Percentiles rank a stretch among this genome's conserved stretches.
Evolutionary conservation across 30 jellyfish, hydroid and myxozoan genomes (phyloP).

Genomic region (Aurelia sp.): DNA sequence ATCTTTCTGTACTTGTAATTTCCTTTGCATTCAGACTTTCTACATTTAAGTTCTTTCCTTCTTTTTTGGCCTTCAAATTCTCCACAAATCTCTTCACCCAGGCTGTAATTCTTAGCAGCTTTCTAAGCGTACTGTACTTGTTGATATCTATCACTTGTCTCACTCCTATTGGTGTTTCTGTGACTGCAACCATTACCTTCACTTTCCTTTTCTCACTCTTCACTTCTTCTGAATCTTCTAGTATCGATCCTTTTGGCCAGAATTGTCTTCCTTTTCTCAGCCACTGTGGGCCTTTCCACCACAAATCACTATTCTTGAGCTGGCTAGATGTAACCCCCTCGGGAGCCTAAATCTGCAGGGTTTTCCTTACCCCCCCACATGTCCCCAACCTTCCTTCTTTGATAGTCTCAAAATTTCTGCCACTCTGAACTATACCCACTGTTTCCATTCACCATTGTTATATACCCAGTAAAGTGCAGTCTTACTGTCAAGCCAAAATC

Average conservation of each 20-base stretch:
- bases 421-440: slow-evolving; percentile 62
- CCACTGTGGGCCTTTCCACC: slow-evolving; percentile 79
- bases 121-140: slow-evolving; percentile 20
- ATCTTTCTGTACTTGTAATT: slow-evolving; percentile 28
- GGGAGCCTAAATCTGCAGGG: slow-evolving; percentile 78
- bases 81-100: slow-evolving; percentile 20
- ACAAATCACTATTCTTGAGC: slow-evolving; percentile 20
- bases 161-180: slow-evolving; percentile 1
- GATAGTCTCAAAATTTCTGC: slow-evolving; percentile 40
- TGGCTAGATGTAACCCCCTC: slow-evolving; percentile 47
- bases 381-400: slow-evolving; percentile 61
- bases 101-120: slow-evolving; percentile 53
- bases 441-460: slow-evolving; percentile 60
- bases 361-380: slow-evolving; percentile 59
- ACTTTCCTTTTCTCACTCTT: slow-evolving; percentile 24
- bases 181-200: slow-evolving; percentile 7
- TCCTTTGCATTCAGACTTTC: slow-evolving; percentile 28
- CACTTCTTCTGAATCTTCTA: slow-evolving; percentile 37
- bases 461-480: slow-evolving; percentile 59
- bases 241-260: slow-evolving; percentile 37
- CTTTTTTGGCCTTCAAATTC: slow-evolving; percentile 28
- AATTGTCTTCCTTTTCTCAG: slow-evolving; percentile 15
- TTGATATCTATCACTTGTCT: slow-evolving; percentile 24
- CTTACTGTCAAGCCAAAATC: slow-evolving; percentile 61
- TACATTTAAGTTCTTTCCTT: background rate